These are phyloP conservation scores for Orientallactaga bullata DNA, from an alignment of 2,113 vertebrate genomes.

Conservation along the genomic window DNA sequence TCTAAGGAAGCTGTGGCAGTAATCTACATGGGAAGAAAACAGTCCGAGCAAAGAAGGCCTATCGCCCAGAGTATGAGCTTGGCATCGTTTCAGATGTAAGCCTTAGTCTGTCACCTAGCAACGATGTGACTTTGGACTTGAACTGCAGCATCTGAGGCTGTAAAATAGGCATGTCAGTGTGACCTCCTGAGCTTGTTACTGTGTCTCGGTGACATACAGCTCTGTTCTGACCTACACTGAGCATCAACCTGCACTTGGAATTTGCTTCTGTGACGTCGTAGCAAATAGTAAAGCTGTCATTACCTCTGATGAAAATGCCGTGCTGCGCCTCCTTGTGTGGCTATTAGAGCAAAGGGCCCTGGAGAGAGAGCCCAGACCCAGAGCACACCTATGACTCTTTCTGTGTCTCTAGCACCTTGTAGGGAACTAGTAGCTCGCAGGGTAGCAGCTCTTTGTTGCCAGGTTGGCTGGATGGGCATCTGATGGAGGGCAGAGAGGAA, in stretches of 20 bases:
- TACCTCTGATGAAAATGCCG: background rate
- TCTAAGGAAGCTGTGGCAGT: background rate
- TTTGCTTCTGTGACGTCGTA: background rate
- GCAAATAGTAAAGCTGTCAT: background rate
- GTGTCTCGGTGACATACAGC: background rate
- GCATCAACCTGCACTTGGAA: background rate
- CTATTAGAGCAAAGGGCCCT: background rate
- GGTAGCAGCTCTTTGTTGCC: background rate
- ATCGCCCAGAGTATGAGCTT: background rate
- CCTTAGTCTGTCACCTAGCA: background rate
- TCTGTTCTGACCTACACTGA: background rate
- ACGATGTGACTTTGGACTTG: background rate
- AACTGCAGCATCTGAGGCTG: background rate
- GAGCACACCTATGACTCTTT: background rate
- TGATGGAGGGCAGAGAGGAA: background rate
- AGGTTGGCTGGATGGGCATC: background rate
- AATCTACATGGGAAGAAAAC: background rate
- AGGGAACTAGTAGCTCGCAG: background rate
- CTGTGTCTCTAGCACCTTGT: background rate
- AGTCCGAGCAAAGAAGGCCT: too few relatives aligned
- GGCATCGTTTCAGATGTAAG: fast-evolving
- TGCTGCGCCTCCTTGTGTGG: background rate
- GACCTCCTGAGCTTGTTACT: background rate
- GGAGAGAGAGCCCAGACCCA: background rate
- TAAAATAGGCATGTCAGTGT: background rate